Evolutionary conservation across 2,113 vertebrate genomes (phyloP), one percentile per base, ranked within the genome.

Genomic region (Erythrocercus mccallii): DNA sequence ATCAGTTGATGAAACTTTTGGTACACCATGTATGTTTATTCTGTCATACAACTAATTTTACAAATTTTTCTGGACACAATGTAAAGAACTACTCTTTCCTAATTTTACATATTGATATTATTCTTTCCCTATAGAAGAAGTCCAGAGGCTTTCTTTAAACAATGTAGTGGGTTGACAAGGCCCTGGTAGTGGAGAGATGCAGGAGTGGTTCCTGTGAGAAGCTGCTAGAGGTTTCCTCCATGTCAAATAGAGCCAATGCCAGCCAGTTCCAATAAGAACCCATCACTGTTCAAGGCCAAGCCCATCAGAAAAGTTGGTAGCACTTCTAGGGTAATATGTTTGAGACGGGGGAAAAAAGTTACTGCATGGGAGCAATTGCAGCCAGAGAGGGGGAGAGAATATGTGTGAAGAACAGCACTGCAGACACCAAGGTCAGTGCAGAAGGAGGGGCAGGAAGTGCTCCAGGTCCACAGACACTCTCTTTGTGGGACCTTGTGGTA

Each of bases 241-340:
- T 37, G 20, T 40, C 28, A 6, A 8, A 77, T 11, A 47, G 15
- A 84, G 15, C 8, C 25, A 18, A 14, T 19, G 23, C 17, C 61
- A 65, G 40, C 16, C 3, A 4, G 9, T 56, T 56, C 56, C 18
- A 42, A 5, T 13, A 38, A 0, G 2, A 62, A 37, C 4, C 8
- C 1, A 1, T 11, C 0, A 0, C 15, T 79, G 7, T 13, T 50
- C 62, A 66, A 51, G 19, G 20, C 20, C 0, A 8, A 90, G 28
- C 6, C 22, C 19, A 18, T 31, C 51, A 84, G 20, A 1, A 5
- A 19, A 1, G 4, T 17, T 42, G n/a, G 33, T 10, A 51, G 15
- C 6, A 2, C 6, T n/a, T 37, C 51, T 56, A 31, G 9, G 23
- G 4, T 31, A 24, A 61, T 7, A 9, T 13, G 21, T 24, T 61